Evolutionary conservation across 2,113 vertebrate genomes (phyloP), one percentile per base, ranked within the genome.

Genomic region (Brachyhypopomus gauderio): DNA sequence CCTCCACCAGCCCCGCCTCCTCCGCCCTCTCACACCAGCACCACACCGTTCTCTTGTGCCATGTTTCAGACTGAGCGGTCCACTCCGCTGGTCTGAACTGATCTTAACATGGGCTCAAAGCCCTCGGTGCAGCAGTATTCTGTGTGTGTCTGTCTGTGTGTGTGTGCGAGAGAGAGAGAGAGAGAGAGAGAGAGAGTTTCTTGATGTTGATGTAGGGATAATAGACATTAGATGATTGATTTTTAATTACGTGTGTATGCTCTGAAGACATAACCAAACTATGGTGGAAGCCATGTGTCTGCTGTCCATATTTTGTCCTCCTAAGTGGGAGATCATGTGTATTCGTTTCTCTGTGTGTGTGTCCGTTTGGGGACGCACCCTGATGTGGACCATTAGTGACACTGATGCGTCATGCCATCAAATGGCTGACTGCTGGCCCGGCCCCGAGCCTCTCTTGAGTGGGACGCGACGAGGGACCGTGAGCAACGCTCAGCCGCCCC

Each of bases 261-360:
- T 63, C 14, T 12, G 20, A 60, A 83, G 88, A 90, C 90, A 73
- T 80, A 91, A 90, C 91, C 92, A 93, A 93, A 86, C 91, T 17
- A n/a, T 30, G 2, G 4, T 66, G 1, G n/a, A 48, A 48, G 23
- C 19, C 48, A 56, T 45, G 71, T 20, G 56, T 4, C 5, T 72
- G n/a, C 19, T 72, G 23, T 75, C 19, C 55, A 16, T 16, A 55
- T 52, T 56, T 25, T 59, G 72, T 59, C 52, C 52, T 74, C 25
- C 27, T 23, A 12, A 36, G 19, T 22, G 22, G n/a, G 60, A 8
- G 25, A 4, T 16, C 5, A 27, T 22, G 16, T 20, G 14, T 45
- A 1, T 72, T 36, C 19, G 16, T 41, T 62, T 64, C 27, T 64
- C 27, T 25, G 23, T 70, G 69, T 71, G 14, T 30, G 48, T 19